Conservation (phyloP, 1,140 invertebrate species). For the Andrena cerasifolii region DNA sequence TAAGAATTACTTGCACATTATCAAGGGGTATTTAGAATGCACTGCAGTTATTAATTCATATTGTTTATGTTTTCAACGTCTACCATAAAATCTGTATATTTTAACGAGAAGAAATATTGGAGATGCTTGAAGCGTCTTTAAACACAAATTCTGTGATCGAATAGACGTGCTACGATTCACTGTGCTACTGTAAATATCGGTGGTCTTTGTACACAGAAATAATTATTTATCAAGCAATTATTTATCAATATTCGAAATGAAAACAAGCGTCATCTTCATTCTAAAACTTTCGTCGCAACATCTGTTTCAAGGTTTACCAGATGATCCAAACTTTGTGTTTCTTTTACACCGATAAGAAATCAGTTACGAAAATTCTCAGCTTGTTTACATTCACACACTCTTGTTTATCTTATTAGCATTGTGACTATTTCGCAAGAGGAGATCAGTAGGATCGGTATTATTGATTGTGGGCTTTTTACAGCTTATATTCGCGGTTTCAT, state of each 20-base stretch:
- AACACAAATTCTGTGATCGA: no score
- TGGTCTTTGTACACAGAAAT: not conserved
- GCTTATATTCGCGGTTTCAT: not conserved
- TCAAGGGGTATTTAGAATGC: not conserved
- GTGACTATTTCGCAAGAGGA: not conserved
- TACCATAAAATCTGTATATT: no score
- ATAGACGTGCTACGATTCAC: not conserved
- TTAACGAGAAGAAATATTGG: no score
- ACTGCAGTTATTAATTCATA: not conserved
- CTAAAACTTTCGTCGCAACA: not conserved
- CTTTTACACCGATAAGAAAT: not conserved
- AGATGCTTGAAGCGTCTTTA: no score
- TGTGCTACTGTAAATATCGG: not conserved
- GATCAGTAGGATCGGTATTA: not conserved
- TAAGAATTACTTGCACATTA: not conserved
- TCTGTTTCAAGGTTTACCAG: not conserved
- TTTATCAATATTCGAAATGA: slow-evolving; percentile 11
- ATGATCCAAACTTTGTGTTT: not conserved
- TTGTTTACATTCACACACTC: not conserved
- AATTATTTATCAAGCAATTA: slow-evolving; percentile 14
- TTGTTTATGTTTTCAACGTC: no score
- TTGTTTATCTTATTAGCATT: not conserved
- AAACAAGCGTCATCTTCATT: not conserved
- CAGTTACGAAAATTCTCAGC: not conserved
- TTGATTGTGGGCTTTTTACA: not conserved